Percentiles rank a stretch among this genome's conserved stretches.
Evolutionary conservation across 2,797 vertebrate species (phyloP).

Genomic region (Lagorchestes hirsutus): DNA sequence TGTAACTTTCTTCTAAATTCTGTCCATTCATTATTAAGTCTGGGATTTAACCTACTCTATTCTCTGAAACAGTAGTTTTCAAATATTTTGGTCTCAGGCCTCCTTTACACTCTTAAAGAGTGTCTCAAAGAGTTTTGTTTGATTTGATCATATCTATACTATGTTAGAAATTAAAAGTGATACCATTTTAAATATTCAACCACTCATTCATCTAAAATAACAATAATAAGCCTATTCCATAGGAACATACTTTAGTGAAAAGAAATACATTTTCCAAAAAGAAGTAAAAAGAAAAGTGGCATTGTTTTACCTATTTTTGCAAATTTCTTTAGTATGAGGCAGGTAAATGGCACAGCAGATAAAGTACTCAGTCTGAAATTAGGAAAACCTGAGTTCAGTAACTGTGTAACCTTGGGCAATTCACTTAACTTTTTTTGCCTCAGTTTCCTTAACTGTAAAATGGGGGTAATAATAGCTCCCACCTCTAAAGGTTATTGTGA

Average conservation of each 20-base stretch:
- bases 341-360: background rate
- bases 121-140: no score
- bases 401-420: background rate
- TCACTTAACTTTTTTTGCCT: background rate
- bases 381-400: background rate
- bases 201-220: background rate
- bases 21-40: background rate
- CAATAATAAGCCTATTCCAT: background rate
- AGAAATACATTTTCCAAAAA: background rate
- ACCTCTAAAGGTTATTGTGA: background rate
- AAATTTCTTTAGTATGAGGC: background rate
- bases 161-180: background rate
- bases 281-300: no score
- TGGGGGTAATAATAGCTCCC: background rate
- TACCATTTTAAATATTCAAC: background rate
- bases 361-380: background rate
- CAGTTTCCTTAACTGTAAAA: background rate
- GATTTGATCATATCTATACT: background rate
- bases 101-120: background rate
- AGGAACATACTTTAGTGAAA: background rate
- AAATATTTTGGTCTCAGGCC: background rate
- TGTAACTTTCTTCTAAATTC: constrained; percentile 28
- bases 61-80: background rate
- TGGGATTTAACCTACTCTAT: background rate
- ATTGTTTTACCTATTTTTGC: no score